phyloP scores from a whole-genome alignment of 2,113 vertebrate genomes.

The Zosterops borbonicus region DNA sequence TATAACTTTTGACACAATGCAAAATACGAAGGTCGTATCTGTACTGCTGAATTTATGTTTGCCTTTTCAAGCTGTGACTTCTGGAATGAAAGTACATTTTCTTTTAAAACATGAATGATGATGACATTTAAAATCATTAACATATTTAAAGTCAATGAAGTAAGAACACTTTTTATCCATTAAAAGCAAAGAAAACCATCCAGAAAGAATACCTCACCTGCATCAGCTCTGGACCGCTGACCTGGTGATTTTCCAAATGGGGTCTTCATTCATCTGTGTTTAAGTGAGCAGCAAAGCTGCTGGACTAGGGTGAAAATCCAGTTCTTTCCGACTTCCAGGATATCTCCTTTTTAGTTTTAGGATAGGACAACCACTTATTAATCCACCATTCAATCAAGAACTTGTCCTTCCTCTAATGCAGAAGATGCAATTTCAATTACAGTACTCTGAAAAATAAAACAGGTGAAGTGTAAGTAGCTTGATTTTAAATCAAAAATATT shows the following conservation, averaged over 20 bases:
- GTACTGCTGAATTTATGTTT: neutral
- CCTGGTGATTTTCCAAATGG: slow-evolving; percentile 92
- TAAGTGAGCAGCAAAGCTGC: slow-evolving; percentile 91
- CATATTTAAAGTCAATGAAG: neutral
- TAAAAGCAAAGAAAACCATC: neutral
- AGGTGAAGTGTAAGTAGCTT: neutral
- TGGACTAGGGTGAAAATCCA: slow-evolving; percentile 79
- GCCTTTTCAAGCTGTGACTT: neutral
- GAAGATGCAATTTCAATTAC: slow-evolving; percentile 41
- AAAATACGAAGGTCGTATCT: neutral
- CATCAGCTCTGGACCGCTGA: slow-evolving; percentile 94
- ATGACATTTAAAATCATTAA: neutral
- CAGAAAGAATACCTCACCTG: slow-evolving; percentile 71
- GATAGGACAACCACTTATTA: slow-evolving; percentile 44
- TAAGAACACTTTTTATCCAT: neutral
- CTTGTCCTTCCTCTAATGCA: slow-evolving; percentile 16
- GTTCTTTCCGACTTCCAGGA: slow-evolving; percentile 36
- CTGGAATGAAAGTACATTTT: neutral
- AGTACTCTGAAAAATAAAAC: slow-evolving; percentile 69
- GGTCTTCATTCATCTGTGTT: slow-evolving; percentile 99
- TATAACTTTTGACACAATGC: neutral
- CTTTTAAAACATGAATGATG: neutral
- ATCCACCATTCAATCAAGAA: slow-evolving; percentile 67
- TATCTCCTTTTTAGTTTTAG: slow-evolving; percentile 39
- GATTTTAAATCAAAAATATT: neutral